These are phyloP conservation scores for Andricus curvator DNA, from an alignment of 2,888 invertebrate genomes.

Conservation along the genomic window DNA sequence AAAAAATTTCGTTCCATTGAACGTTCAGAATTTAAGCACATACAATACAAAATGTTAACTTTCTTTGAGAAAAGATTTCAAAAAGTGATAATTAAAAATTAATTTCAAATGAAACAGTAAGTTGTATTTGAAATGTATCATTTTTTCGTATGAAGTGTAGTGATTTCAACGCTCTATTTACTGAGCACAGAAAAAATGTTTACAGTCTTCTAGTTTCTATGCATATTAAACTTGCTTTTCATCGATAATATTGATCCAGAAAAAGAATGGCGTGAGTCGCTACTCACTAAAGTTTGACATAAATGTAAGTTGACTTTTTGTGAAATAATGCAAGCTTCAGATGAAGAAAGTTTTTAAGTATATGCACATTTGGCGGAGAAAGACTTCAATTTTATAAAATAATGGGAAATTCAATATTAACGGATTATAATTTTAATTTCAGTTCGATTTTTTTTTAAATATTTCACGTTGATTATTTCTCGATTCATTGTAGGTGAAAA, in stretches of 20 bases:
- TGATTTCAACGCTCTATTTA: conserved; percentile 26
- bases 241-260: conserved; percentile 16
- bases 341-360: not conserved
- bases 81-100: too few relatives aligned
- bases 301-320: not conserved
- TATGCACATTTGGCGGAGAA: not conserved
- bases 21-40: too few relatives aligned
- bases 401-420: not conserved
- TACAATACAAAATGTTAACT: too few relatives aligned
- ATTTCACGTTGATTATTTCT: too few relatives aligned
- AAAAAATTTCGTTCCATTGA: too few relatives aligned
- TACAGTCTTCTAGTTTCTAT: not conserved
- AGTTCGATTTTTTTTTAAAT: too few relatives aligned
- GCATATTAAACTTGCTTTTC: not conserved
- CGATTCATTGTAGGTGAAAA: too few relatives aligned
- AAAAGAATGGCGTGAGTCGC: conserved; percentile 4
- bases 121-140: not conserved
- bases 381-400: not conserved
- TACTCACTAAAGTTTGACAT: conserved; percentile 11
- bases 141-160: not conserved
- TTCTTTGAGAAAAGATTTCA: too few relatives aligned
- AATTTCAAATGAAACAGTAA: not conserved
- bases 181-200: not conserved
- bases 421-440: not conserved
- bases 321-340: not conserved